Conservation (phyloP, 2,113 vertebrate species). For the Aspidoscelis tigris region DNA sequence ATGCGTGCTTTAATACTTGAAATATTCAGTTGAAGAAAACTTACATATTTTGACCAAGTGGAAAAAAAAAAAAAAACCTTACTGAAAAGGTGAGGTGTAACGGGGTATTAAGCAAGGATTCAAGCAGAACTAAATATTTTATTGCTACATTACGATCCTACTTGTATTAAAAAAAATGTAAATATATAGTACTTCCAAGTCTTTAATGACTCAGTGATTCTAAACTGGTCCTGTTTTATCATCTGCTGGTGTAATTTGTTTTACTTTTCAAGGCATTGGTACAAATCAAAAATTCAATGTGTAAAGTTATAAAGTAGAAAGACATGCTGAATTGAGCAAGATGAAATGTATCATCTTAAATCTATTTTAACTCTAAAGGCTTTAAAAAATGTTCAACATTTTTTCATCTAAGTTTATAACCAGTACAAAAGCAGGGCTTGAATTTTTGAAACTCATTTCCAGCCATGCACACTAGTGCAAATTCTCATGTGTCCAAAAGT, state of each 20-base stretch:
- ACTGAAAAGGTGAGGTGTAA: no score
- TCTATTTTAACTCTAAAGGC: slow-evolving; percentile 73
- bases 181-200: slow-evolving; percentile 47
- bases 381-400: slow-evolving; percentile 75
- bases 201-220: slow-evolving; percentile 56
- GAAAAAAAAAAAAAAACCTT: slow-evolving; percentile 32
- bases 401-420: slow-evolving; percentile 73
- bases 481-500: slow-evolving; percentile 64
- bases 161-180: slow-evolving; percentile 4
- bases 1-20: slow-evolving; percentile 24
- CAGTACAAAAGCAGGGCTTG: slow-evolving; percentile 76
- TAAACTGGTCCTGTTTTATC: slow-evolving; percentile 61
- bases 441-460: slow-evolving; percentile 70
- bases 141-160: slow-evolving; percentile 30
- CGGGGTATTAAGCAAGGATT: background rate
- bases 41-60: slow-evolving; percentile 51
- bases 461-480: slow-evolving; percentile 72
- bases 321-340: slow-evolving; percentile 70
- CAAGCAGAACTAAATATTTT: background rate
- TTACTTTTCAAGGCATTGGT: slow-evolving; percentile 46
- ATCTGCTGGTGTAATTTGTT: slow-evolving; percentile 58
- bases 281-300: slow-evolving; percentile 60
- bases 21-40: slow-evolving; percentile 36
- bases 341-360: slow-evolving; percentile 72
- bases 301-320: slow-evolving; percentile 72